Conservation (phyloP, 2,888 invertebrate genomes). For the Platynereis dumerilii region DNA sequence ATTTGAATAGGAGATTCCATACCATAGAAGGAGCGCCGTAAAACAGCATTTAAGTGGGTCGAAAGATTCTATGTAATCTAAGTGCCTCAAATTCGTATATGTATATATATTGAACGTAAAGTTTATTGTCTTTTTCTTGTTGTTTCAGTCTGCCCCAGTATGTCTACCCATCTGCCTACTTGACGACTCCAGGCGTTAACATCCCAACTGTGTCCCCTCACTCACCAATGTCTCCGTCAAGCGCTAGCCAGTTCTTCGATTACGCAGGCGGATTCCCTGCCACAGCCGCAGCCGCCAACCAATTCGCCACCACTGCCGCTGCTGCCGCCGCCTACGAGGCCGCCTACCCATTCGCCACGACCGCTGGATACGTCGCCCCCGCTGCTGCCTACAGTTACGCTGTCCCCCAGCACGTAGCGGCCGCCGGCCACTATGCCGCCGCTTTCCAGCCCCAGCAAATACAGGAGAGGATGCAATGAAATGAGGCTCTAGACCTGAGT, state of each 20-base stretch:
- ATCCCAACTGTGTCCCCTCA: slow-evolving; percentile 20
- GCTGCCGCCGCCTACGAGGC: slow-evolving; percentile 20
- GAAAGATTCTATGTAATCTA: no score
- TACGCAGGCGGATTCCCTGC: slow-evolving; percentile 11
- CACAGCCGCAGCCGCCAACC: slow-evolving; percentile 5
- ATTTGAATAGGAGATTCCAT: no score
- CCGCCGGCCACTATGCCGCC: slow-evolving; percentile 16
- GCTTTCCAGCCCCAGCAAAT: slow-evolving; percentile 23
- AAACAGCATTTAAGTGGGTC: no score
- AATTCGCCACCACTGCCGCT: slow-evolving; percentile 18
- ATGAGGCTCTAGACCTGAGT: no score
- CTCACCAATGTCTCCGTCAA: slow-evolving; percentile 17
- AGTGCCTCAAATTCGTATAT: background rate
- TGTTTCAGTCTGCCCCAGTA: slow-evolving; percentile 21
- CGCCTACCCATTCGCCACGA: slow-evolving; percentile 20
- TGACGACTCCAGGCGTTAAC: slow-evolving; percentile 15
- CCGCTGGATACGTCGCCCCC: slow-evolving; percentile 14
- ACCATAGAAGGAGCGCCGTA: no score
- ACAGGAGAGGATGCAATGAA: slow-evolving; percentile 25
- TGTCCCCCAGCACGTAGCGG: slow-evolving; percentile 15
- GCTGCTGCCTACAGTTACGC: slow-evolving; percentile 16
- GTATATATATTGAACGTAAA: background rate
- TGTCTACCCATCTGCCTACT: slow-evolving; percentile 21
- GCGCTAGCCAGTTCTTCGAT: slow-evolving; percentile 16
- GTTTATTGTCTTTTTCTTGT: background rate